Base-by-base conservation (phyloP, 1,140 invertebrate species). In the Listronotus bonariensis region DNA sequence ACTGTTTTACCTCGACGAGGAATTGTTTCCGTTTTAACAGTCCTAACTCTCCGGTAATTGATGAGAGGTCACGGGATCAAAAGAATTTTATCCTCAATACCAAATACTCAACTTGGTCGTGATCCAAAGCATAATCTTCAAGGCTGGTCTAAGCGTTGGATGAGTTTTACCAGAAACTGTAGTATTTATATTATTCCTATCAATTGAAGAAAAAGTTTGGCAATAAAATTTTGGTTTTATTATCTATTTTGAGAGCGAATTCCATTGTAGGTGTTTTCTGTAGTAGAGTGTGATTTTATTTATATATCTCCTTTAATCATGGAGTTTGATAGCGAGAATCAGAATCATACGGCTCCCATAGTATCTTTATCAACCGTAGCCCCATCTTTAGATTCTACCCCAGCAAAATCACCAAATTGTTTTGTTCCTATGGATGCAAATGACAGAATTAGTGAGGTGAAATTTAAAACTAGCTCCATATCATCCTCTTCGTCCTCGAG, bases 321-420 rank as follows among this genome's bases (percentile, higher is more conserved):
- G 49, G 49, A 53, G 8, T 36, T 12, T 34, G n/a, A 56, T n/a
- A 42, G 41, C 7, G 1, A 43, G 7, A 14, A 18, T 26, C n/a
- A 31, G 7, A 26, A 49, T 18, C 57, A 17, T 41, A 36, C 58
- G 12, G 80, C 80, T 0, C 79, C 80, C 0, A 72, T 81, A 10
- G 76, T 80, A 2, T 75, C 78, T 12, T 80, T 80, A 76, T 72
- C 78, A 12, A 51, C 62, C 0, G 65, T 72, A 9, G 72, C 73
- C 3, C 71, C 73, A 0, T 65, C 48, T 49, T 26, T 68, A 55
- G 62, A 67, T 18, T 55, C 59, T 1, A 65, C 61, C 34, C 70
- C 70, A n/a, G 36, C 41, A 38, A 70, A 58, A 70, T 67, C 36
- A 36, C 67, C 52, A 1, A 49, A n/a, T 32, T 41, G 38, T 43